Evolutionary conservation across 1,140 invertebrate species (phyloP), one percentile per base, ranked within the genome.

Genomic region (Latrodectus geometricus): DNA sequence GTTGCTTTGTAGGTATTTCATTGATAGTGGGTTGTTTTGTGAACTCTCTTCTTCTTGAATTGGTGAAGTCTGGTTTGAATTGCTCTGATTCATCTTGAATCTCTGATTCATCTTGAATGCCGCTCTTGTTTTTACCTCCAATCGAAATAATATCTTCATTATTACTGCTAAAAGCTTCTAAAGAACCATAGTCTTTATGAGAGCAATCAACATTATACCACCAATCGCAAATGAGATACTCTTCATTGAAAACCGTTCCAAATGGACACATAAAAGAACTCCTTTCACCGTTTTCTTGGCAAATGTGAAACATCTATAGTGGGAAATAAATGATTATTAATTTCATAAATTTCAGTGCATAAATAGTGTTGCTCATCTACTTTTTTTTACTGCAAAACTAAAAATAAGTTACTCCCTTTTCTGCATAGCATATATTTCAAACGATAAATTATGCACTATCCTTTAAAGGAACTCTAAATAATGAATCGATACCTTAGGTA

Each of bases 221-320:
- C 92, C 93, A 93, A 83, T 93, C 92, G 88, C 93, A 93, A 7
- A 92, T 91, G 49, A 93, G 89, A 70, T 88, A 88, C 86, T 92
- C 91, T 88, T 93, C 93, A 82, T 93, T 93, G 89, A 88, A 88
- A 4, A 88, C 69, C 0, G 88, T 88, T 61, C 93, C 93, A 81
- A 93, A 91, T n/a, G 93, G 93, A 86, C 93, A 93, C 0, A 93
- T 89, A 86, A 93, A 93, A 9, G 92, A 92, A 23, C 92, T 88
- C 75, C 90, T 89, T 49, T 88, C 90, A 1, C 91, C 91, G 72
- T 90, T 91, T 48, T 85, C 87, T 82, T 93, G 91, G 88, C 94
- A 95, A 4, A 94, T 92, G 89, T 94, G 93, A 88, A 94, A 94
- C 3, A 93, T 95, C 93, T 97, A 3, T 3, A 35, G 96, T 89